These are phyloP conservation scores for Willowsia nigromaculata DNA, from an alignment of 2,888 invertebrate genomes.

Conservation along the genomic window DNA sequence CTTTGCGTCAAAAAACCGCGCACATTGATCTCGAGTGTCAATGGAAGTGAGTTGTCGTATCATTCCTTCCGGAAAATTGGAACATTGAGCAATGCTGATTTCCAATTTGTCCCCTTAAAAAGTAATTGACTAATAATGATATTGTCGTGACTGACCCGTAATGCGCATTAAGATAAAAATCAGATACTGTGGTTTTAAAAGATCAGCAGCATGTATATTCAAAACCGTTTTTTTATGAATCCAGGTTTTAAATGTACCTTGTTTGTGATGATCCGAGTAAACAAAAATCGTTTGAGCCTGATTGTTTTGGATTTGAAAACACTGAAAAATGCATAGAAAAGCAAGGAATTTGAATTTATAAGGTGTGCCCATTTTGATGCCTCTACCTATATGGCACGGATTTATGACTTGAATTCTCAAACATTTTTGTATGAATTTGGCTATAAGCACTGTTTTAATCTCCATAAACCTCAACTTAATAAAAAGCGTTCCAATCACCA, in stretches of 20 bases:
- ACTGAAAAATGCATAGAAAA: background rate
- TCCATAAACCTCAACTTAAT: too few species aligned
- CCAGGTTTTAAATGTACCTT: too few species aligned
- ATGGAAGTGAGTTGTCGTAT: conserved; percentile 16
- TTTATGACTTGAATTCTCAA: too few species aligned
- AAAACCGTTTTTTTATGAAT: too few species aligned
- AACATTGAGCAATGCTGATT: conserved; percentile 7
- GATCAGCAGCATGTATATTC: too few species aligned
- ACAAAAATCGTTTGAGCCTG: too few species aligned
- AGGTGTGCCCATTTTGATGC: too few species aligned
- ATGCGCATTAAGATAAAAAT: background rate
- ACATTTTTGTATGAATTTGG: too few species aligned
- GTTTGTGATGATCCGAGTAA: conserved; percentile 13
- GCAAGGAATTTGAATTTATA: background rate
- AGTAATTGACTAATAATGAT: background rate
- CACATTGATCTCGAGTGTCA: conserved; percentile 28
- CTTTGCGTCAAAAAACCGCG: background rate
- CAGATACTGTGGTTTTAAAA: too few species aligned
- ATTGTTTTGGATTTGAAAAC: background rate
- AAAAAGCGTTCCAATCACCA: too few species aligned
- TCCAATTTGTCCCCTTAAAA: background rate
- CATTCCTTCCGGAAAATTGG: conserved; percentile 9
- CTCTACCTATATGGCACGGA: too few species aligned
- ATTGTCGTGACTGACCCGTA: background rate
- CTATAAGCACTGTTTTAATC: too few species aligned